Evolutionary conservation across 2,797 vertebrate genomes (phyloP).

Genomic region (Adrianichthys oophorus): DNA sequence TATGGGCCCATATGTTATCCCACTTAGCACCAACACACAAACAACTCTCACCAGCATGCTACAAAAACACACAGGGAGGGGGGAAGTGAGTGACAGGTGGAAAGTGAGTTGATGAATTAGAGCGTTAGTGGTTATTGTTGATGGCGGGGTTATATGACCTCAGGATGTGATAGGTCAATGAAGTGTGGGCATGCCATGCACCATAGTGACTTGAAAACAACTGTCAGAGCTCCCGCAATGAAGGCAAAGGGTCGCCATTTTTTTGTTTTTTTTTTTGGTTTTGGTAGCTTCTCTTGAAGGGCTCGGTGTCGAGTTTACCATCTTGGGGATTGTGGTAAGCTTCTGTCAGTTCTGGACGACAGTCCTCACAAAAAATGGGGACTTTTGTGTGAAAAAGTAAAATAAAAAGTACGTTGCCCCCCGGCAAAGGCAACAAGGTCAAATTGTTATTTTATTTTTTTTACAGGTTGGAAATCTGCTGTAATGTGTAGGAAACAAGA

Average conservation of each 20-base stretch:
- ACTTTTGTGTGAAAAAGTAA: conserved; percentile 69
- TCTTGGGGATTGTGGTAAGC: conserved; percentile 79
- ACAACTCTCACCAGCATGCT: conserved; percentile 80
- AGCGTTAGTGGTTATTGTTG: conserved; percentile 80
- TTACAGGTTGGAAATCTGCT: conserved; percentile 64
- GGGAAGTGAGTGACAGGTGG: conserved; percentile 58
- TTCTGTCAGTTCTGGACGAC: conserved; percentile 85
- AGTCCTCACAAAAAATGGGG: conserved; percentile 85
- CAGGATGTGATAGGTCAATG: conserved; percentile 54
- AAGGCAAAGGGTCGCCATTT: conserved; percentile 66
- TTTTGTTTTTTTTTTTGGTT: conserved; percentile 23
- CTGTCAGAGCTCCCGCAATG: conserved; percentile 85
- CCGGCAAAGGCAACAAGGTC: conserved; percentile 64
- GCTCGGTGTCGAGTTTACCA: conserved; percentile 66
- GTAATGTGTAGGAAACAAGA: conserved; percentile 70
- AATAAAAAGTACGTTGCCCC: conserved; percentile 66
- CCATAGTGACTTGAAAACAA: conserved; percentile 86
- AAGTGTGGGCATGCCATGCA: conserved; percentile 92
- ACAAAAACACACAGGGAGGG: conserved; percentile 62
- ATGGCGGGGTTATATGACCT: conserved; percentile 54
- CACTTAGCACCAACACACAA: conserved; percentile 53
- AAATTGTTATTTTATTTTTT: conserved; percentile 40
- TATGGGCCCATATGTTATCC: conserved; percentile 50
- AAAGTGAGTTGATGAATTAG: conserved; percentile 63
- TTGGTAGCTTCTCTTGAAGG: conserved; percentile 58